phyloP scores from a whole-genome alignment of 2,888 invertebrate species.

The Chorisops tibialis region DNA sequence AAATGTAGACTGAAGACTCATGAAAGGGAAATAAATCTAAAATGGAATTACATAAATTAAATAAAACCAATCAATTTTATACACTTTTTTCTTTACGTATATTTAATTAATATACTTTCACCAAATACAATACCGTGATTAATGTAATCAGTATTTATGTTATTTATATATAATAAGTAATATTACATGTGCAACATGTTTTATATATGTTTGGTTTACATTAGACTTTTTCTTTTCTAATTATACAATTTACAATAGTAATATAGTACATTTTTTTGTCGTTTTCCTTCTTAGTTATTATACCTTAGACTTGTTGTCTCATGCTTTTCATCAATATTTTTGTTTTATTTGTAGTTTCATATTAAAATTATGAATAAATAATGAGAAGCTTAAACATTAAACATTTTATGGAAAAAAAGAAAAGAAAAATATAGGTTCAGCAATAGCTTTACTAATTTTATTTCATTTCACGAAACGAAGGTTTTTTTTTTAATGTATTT shows the following conservation, averaged over 20 bases:
- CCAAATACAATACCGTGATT: slow-evolving; percentile 39
- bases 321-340: background rate
- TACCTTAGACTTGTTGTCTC: background rate
- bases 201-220: slow-evolving; percentile 26
- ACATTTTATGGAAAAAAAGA: background rate
- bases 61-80: background rate
- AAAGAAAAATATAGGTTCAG: no score
- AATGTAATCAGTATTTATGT: slow-evolving; percentile 40
- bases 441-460: slow-evolving; percentile 9
- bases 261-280: background rate
- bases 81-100: slow-evolving; percentile 34
- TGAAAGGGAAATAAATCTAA: no score
- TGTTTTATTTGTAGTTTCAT: background rate
- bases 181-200: slow-evolving; percentile 40
- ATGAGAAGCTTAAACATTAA: background rate
- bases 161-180: slow-evolving; percentile 36
- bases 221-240: background rate
- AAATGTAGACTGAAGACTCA: no score
- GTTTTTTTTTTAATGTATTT: background rate
- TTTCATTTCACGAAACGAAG: background rate
- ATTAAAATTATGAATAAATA: no score
- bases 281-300: background rate
- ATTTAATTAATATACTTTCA: slow-evolving; percentile 40
- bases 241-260: slow-evolving; percentile 9
- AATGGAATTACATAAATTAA: no score